Evolutionary conservation across 2,113 vertebrate genomes (phyloP).

Genomic region (Aspidoscelis tigris): DNA sequence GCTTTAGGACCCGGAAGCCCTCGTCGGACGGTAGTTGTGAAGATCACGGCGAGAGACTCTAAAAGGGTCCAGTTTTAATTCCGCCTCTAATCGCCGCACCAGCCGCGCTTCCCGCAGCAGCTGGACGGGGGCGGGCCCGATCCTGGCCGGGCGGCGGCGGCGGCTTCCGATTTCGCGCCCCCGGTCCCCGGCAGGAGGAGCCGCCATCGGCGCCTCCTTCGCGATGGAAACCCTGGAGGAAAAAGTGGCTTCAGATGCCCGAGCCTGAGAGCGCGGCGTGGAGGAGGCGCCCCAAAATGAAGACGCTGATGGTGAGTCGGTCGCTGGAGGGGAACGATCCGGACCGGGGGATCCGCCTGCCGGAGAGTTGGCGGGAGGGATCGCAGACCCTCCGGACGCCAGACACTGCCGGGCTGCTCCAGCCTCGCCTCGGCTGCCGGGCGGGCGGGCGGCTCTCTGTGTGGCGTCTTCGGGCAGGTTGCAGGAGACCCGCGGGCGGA

Average conservation of each 20-base stretch:
- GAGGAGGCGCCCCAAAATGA: conserved; percentile 86
- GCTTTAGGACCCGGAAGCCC: conserved; percentile 78
- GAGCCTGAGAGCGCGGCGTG: conserved; percentile 74
- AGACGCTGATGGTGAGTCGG: conserved; percentile 90
- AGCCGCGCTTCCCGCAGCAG: conserved; percentile 53
- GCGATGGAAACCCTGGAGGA: conserved; percentile 78
- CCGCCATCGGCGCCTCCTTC: conserved; percentile 55
- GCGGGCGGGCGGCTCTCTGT: conserved; percentile 11
- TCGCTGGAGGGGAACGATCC: conserved; percentile 53
- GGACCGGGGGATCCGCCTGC: conserved; percentile 10
- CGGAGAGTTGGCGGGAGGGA: background rate
- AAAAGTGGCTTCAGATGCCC: conserved; percentile 77
- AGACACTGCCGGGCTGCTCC: conserved; percentile 29
- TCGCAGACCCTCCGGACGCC: background rate
- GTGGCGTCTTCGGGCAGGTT: conserved; percentile 17
- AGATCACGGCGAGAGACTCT: conserved; percentile 72
- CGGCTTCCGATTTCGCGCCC: background rate
- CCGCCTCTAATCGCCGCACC: conserved; percentile 77
- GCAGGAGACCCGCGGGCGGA: conserved; percentile 5
- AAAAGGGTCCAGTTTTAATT: conserved; percentile 83
- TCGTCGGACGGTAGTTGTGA: conserved; percentile 77
- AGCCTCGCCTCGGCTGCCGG: conserved; percentile 24
- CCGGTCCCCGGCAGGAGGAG: background rate
- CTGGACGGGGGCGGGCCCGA: conserved; percentile 51
- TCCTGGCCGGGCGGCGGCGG: background rate